Evolutionary conservation across 2,888 invertebrate genomes (phyloP), one percentile per base, ranked within the genome.

Genomic region (Dasysyrphus tricinctus): DNA sequence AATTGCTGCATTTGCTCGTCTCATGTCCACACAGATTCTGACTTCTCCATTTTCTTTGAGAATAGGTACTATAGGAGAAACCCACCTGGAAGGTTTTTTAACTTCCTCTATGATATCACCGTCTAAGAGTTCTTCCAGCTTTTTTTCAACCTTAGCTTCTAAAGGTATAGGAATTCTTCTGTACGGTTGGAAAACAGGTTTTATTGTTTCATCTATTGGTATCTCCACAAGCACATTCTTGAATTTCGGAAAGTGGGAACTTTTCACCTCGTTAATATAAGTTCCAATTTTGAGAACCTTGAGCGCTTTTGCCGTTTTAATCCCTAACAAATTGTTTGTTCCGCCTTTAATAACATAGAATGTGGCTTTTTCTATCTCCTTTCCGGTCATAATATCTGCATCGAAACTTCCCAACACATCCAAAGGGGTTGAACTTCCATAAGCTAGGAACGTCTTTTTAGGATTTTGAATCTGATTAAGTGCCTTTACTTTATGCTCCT

Each of bases 1-100:
- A 79, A 84, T 57, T 24, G 79, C 79, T 6, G 47, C 49, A 59
- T 84, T 84, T 65, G 75, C 70, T 19, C 75, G 69, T 24, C 80
- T 61, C 80, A 80, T 75, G 19, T 75, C 80, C 34, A 63, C 69
- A 47, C 80, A 81, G 37, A 73, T 29, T 49, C 82, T 39, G 16
- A 78, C 19, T 29, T 82, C 73, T 34, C 61, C 73, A 16, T 73
- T 78, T 59, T 39, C 37, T 42, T 67, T 67, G 24, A 76, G 14
- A 67, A 76, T 56, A 24, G 76, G 56, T 39, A 74, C 74, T 49
- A 73, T 57, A 14, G 80, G 69, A 44, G 80, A 79, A 63, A 79
- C 72, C 73, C 67, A 79, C 19, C 51, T 65, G 6, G 63, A 73
- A 7, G 56, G 65, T 39, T 34, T 54, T 65, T 65, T 65, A 47